Conservation (phyloP, 2,113 vertebrate species). For the Bubo scandiacus region DNA sequence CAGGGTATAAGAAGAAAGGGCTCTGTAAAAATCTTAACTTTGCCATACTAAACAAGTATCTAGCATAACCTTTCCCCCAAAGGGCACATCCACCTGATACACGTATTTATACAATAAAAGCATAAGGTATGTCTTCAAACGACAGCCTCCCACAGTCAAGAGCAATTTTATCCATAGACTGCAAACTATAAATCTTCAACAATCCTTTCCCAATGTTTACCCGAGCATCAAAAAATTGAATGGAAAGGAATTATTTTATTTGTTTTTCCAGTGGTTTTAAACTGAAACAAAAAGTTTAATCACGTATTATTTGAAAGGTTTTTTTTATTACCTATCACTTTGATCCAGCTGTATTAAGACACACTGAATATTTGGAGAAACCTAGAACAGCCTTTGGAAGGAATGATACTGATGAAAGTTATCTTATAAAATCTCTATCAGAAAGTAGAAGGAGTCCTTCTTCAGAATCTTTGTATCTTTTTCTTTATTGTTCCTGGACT, state of each 20-base stretch:
- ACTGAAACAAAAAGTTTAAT: neutral
- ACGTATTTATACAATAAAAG: neutral
- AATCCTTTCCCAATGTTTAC: neutral
- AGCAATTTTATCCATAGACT: neutral
- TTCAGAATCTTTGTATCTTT: neutral
- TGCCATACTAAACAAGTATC: neutral
- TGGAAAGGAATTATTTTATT: neutral
- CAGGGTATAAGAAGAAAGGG: neutral
- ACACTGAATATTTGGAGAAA: neutral
- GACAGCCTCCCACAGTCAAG: neutral
- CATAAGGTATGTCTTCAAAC: neutral
- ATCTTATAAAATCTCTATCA: neutral
- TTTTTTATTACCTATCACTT: neutral
- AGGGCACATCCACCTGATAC: neutral
- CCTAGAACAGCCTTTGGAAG: neutral
- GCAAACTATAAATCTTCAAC: neutral
- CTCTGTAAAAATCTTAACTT: neutral
- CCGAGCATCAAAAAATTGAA: neutral
- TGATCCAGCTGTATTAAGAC: neutral
- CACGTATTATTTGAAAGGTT: neutral
- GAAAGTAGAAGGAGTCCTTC: neutral
- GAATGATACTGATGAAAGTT: neutral
- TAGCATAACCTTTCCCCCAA: neutral
- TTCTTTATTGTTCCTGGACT: neutral
- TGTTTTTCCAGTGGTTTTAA: neutral